Evolutionary conservation across 92 coral and sea anemone genomes (phyloP).

Genomic region (Epizoanthus fatuus): DNA sequence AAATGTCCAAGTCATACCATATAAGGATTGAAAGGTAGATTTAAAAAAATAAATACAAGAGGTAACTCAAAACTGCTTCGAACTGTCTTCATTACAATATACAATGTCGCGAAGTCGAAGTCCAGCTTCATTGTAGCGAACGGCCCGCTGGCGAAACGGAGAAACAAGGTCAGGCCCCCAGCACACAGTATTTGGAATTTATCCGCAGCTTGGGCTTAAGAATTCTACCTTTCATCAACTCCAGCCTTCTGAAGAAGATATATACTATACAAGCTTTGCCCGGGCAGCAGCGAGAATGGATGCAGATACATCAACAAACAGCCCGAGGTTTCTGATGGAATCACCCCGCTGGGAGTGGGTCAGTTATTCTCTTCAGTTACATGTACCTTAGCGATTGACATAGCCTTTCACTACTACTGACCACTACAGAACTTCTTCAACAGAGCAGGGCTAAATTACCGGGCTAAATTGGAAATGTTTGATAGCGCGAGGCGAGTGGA

Average conservation of each 20-base stretch:
- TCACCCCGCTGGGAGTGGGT: slow-evolving; percentile 36
- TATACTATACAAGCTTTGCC: not conserved
- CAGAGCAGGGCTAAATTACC: not conserved
- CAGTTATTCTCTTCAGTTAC: not conserved
- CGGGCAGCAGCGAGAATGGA: slow-evolving; percentile 15
- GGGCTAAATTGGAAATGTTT: not conserved
- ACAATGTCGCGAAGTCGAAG: not conserved
- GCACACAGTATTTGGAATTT: not conserved
- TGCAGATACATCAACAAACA: slow-evolving; percentile 20
- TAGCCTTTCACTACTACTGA: not conserved
- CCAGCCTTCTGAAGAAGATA: slow-evolving; percentile 4
- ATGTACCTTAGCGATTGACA: slow-evolving; percentile 8
- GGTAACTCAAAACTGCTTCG: slow-evolving; percentile 25
- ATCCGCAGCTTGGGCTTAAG: not conserved
- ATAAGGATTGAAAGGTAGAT: slow-evolving; percentile 30
- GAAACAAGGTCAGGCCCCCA: not conserved
- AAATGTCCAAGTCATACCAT: slow-evolving; percentile 34
- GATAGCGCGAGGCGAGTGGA: not conserved
- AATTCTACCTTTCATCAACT: slow-evolving; percentile 6
- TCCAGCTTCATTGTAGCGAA: slow-evolving; percentile 1
- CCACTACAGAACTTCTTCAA: not conserved
- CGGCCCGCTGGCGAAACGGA: not conserved
- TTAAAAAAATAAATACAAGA: slow-evolving; percentile 9
- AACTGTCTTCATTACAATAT: not conserved
- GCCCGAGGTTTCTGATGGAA: slow-evolving; percentile 19